These are phyloP conservation scores for Macrochelys suwanniensis DNA, from an alignment of 2,797 vertebrate species.

Conservation along the genomic window DNA sequence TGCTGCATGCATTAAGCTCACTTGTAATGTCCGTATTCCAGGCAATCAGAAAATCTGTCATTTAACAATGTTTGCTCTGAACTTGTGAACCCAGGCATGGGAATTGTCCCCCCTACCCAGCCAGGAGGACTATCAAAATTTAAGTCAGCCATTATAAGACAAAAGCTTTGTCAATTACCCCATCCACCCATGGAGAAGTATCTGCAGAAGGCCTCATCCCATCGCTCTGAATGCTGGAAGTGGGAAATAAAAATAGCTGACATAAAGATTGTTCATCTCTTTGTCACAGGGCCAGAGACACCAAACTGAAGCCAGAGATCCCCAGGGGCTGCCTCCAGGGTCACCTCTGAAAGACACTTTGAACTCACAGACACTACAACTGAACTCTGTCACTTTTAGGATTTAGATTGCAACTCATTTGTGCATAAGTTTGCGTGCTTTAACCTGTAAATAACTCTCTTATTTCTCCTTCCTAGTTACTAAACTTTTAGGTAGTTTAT, in stretches of 20 bases:
- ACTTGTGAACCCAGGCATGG: neutral
- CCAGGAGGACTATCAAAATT: neutral
- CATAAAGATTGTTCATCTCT: neutral
- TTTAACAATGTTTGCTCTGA: neutral
- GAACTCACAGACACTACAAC: too few relatives aligned
- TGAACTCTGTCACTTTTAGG: too few relatives aligned
- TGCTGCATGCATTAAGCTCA: neutral
- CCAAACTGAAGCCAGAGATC: neutral
- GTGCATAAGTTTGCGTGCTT: too few relatives aligned
- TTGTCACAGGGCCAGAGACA: neutral
- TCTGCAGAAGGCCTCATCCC: too few relatives aligned
- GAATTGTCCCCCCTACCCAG: neutral
- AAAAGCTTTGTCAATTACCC: neutral
- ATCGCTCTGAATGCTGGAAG: too few relatives aligned
- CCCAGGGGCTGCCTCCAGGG: too few relatives aligned
- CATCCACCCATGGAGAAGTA: neutral
- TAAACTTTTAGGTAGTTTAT: too few relatives aligned
- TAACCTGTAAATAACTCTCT: too few relatives aligned
- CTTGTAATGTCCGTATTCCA: neutral
- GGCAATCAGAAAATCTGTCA: neutral
- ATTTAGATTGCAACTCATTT: too few relatives aligned
- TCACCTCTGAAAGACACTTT: too few relatives aligned
- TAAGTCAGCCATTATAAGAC: neutral
- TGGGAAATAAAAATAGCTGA: too few relatives aligned
- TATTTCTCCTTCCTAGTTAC: too few relatives aligned